Percentiles rank a stretch among this genome's conserved stretches.
phyloP scores from a whole-genome alignment of 92 coral and sea anemone species.

The Metridium senile region DNA sequence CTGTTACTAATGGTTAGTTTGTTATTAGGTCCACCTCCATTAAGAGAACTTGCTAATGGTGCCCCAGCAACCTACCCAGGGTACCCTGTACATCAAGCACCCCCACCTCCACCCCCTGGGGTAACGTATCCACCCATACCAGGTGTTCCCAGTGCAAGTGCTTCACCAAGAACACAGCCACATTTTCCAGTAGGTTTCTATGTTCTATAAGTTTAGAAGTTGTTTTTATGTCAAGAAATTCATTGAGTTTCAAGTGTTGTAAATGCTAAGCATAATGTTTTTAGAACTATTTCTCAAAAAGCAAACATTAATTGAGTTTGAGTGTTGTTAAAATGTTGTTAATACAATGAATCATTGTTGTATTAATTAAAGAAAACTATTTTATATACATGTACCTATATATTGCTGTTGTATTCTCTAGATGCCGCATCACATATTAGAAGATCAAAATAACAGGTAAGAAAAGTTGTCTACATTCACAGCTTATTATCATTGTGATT shows the following conservation, averaged over 20 bases:
- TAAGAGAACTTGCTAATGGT: conserved; percentile 9
- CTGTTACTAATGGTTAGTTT: no score
- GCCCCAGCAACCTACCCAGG: conserved; percentile 49
- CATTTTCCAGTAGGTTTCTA: conserved; percentile 11
- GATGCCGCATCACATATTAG: neutral
- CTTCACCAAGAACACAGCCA: conserved; percentile 10
- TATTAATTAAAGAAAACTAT: no score
- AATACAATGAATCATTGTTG: no score
- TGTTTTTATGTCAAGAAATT: no score
- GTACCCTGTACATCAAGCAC: conserved; percentile 34
- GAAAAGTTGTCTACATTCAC: neutral
- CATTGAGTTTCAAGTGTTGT: no score
- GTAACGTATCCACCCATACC: conserved; percentile 34
- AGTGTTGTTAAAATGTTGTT: no score
- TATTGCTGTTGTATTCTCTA: neutral
- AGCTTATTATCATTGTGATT: no score
- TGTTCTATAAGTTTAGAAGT: no score
- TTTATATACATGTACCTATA: no score
- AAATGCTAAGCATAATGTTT: no score
- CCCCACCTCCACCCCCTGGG: conserved; percentile 24
- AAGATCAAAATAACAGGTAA: conserved; percentile 16
- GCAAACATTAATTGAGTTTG: no score
- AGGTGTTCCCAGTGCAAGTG: neutral
- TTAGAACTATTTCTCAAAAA: no score
- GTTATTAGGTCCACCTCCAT: conserved; percentile 29